These are phyloP conservation scores for Pipistrellus pipistrellus DNA, from an alignment of 2,797 vertebrate genomes.

Conservation along the genomic window DNA sequence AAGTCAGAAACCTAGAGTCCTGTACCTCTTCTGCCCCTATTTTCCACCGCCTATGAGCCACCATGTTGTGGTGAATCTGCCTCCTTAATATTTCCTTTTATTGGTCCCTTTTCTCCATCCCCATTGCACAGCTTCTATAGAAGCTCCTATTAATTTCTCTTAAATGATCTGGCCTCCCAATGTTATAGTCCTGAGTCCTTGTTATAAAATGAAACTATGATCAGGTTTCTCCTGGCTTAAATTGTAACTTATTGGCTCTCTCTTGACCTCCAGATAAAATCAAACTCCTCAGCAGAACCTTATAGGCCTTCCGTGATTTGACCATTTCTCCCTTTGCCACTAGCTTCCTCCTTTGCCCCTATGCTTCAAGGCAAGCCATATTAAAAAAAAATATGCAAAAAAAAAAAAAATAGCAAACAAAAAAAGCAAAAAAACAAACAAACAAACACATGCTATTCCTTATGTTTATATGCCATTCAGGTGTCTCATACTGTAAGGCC, in stretches of 20 bases:
- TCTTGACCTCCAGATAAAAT: not conserved
- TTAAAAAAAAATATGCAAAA: not conserved
- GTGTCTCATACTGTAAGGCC: not conserved
- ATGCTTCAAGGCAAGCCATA: not conserved
- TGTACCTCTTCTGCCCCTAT: not conserved
- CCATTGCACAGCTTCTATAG: not conserved
- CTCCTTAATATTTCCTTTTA: not conserved
- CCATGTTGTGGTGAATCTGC: not conserved
- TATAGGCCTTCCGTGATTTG: not conserved
- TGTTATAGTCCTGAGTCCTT: not conserved
- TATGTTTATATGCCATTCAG: not conserved
- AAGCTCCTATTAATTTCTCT: slow-evolving; percentile 11
- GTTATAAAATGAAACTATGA: slow-evolving; percentile 22
- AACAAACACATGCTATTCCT: not conserved
- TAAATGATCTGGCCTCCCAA: not conserved
- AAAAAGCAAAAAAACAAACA: no score
- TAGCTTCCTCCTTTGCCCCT: not conserved
- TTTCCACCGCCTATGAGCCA: not conserved
- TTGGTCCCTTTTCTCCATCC: not conserved
- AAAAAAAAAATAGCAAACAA: no score
- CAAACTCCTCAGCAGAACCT: slow-evolving; percentile 7
- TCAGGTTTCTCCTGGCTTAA: not conserved
- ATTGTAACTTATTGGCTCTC: not conserved
- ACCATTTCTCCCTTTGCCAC: not conserved
- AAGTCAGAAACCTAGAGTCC: not conserved